Conservation (phyloP, 2,113 vertebrate genomes). For the Sander lucioperca region DNA sequence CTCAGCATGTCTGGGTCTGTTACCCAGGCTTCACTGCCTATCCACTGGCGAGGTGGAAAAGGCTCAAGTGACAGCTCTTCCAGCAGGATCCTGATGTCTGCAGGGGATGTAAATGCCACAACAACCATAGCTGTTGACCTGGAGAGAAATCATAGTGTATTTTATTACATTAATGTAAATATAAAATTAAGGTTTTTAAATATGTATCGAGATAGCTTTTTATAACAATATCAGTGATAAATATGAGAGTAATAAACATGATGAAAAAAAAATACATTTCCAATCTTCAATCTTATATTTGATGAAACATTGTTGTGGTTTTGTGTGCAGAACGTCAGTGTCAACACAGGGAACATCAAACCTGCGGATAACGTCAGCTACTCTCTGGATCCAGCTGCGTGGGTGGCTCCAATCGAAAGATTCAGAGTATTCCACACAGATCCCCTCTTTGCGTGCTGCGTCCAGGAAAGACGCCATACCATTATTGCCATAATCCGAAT, state of each 20-base stretch:
- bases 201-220: too few species aligned
- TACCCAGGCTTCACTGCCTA: conserved; percentile 80
- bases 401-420: conserved; percentile 69
- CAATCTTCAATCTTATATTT: neutral
- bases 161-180: neutral
- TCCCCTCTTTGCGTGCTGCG: conserved; percentile 69
- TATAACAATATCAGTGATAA: neutral
- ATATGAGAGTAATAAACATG: neutral
- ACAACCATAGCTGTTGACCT: conserved; percentile 79
- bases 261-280: too few species aligned
- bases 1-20: conserved; percentile 65
- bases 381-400: conserved; percentile 61
- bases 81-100: conserved; percentile 73
- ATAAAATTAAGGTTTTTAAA: neutral
- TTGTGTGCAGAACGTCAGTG: neutral
- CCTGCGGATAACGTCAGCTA: conserved; percentile 77
- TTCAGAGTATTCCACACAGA: conserved; percentile 81
- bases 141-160: neutral
- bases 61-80: conserved; percentile 65
- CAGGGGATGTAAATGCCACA: conserved; percentile 70
- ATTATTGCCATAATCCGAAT: conserved; percentile 83
- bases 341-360: neutral
- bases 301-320: neutral
- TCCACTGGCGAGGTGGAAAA: conserved; percentile 76
- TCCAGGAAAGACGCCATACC: conserved; percentile 79